These are phyloP conservation scores for Atractosteus spatula DNA, from an alignment of 2,113 vertebrate species.

Conservation along the genomic window DNA sequence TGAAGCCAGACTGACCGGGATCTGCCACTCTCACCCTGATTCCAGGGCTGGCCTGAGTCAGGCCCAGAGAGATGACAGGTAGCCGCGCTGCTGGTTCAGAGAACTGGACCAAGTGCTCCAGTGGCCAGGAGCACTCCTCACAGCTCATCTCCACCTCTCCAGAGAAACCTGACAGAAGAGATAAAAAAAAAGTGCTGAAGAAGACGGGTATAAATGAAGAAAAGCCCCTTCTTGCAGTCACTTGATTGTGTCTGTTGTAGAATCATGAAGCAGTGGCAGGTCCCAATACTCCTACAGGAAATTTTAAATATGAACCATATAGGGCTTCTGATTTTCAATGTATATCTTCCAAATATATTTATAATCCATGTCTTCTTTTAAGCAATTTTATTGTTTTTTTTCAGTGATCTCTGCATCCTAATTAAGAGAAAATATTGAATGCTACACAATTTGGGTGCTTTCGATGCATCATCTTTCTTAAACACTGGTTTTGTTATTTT, in stretches of 20 bases:
- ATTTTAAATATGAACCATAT: too few relatives aligned
- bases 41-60: neutral
- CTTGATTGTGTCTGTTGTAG: neutral
- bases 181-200: neutral
- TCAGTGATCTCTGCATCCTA: too few relatives aligned
- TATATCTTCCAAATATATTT: too few relatives aligned
- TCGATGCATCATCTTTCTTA: too few relatives aligned
- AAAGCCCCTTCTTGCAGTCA: neutral
- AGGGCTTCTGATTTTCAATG: too few relatives aligned
- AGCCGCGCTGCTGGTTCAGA: fast-evolving
- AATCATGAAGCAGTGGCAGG: too few relatives aligned
- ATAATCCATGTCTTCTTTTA: too few relatives aligned
- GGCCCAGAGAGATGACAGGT: neutral
- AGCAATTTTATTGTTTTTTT: too few relatives aligned
- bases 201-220: neutral
- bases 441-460: too few relatives aligned
- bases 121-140: neutral
- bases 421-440: too few relatives aligned
- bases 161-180: neutral
- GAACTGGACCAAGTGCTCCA: neutral
- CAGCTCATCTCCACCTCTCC: neutral
- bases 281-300: too few relatives aligned
- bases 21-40: neutral
- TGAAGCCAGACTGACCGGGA: constrained; percentile 10
- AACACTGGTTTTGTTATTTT: too few relatives aligned